phyloP scores from a whole-genome alignment of 1,140 invertebrate genomes.

The Tetranychus cinnabarinus region DNA sequence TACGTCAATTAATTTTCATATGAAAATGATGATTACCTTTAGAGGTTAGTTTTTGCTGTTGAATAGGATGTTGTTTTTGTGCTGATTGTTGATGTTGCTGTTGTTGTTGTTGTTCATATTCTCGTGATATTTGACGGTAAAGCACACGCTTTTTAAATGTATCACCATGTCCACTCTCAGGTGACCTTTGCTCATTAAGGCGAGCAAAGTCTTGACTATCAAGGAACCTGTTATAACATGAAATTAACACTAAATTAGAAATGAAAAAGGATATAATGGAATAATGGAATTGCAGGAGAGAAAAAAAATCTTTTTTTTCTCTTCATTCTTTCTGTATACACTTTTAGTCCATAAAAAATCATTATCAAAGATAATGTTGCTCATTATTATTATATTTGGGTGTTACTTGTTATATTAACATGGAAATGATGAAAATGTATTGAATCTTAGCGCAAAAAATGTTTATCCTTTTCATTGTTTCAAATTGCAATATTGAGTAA shows the following conservation, averaged over 20 bases:
- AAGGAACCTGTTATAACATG: not conserved
- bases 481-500: too few species aligned
- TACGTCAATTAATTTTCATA: too few species aligned
- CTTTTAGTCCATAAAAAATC: too few species aligned
- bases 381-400: too few species aligned
- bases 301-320: not conserved
- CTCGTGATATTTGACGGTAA: not conserved
- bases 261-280: not conserved
- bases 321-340: too few species aligned
- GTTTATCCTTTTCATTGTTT: not conserved
- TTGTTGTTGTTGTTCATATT: not conserved
- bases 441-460: not conserved
- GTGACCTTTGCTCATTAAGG: not conserved
- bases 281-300: not conserved
- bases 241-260: too few species aligned
- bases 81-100: not conserved
- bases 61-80: not conserved
- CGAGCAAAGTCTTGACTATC: not conserved
- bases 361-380: too few species aligned
- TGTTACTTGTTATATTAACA: too few species aligned
- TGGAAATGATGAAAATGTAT: not conserved
- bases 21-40: too few species aligned
- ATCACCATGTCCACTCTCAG: not conserved
- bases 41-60: too few species aligned
- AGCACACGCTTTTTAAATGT: not conserved